Evolutionary conservation across 2,113 vertebrate species (phyloP), one percentile per base, ranked within the genome.

Genomic region (Austrofundulus limnaeus): DNA sequence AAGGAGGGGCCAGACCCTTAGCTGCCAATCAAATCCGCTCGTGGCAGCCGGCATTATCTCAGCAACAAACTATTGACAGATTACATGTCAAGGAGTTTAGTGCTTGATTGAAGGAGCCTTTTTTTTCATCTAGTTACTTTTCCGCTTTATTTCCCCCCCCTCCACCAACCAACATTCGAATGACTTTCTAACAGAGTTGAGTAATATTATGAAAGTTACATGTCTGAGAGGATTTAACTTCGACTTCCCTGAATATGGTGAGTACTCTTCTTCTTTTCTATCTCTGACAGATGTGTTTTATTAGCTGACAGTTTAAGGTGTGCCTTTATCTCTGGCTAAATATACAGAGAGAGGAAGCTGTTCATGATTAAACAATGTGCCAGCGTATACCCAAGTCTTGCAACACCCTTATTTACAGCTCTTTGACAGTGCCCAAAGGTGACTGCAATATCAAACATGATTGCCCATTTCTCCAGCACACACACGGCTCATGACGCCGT

Each of bases 161-260:
- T 73, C 76, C 76, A 79, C 82, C 83, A 82, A 74, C 80, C 88
- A 79, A 79, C 88, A 82, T 89, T 90, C 83, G 85, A 89, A 92
- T 93, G 91, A 89, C 88, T 92, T 91, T 92, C 90, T 84, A 80
- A 77, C 82, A 92, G 91, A 92, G 91, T 92, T 92, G 77, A 91
- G 90, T 87, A 88, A 88, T 98, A 98, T 96, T 96, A 98, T 98
- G 95, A 98, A 98, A 98, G 96, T 97, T 95, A 96, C 95, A 95
- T 98, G 95, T 93, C 94, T 96, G 92, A 94, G 94, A 95, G 94
- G 95, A 96, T 97, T 95, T 94, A 95, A 95, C 94, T 95, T 95
- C 94, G 95, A 96, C 93, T 95, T 95, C 94, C 94, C 95, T 95
- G 96, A 97, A 96, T 95, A 98, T 97, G 96, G 95, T 98, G 91